These are phyloP conservation scores for Pseudorectes ferrugineus DNA, from an alignment of 2,113 vertebrate genomes.

Conservation along the genomic window DNA sequence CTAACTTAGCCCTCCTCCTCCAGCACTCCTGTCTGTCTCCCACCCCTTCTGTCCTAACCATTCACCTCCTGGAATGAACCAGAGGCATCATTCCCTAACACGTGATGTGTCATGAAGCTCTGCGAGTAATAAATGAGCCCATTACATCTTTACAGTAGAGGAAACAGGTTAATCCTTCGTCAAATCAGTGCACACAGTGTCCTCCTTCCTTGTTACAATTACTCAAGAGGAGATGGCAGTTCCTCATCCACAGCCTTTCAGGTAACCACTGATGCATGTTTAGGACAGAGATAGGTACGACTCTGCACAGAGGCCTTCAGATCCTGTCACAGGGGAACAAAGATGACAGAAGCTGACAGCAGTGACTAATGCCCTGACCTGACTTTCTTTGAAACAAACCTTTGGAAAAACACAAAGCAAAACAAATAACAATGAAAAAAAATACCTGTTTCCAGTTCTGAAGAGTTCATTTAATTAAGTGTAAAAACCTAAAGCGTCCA, in stretches of 20 bases:
- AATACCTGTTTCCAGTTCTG: background rate
- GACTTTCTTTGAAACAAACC: background rate
- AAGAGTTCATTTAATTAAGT: background rate
- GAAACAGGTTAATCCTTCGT: conserved; percentile 66
- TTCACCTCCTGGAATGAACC: background rate
- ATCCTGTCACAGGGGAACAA: background rate
- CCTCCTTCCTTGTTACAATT: conserved; percentile 66
- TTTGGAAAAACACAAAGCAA: background rate
- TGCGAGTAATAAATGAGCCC: conserved; percentile 65
- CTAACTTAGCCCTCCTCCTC: background rate
- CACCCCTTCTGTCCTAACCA: background rate
- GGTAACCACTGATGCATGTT: conserved; percentile 51
- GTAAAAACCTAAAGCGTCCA: background rate
- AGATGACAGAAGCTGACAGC: conserved; percentile 8
- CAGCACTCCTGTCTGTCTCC: background rate
- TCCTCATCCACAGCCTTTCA: conserved; percentile 59
- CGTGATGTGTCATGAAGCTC: background rate
- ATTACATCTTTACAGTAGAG: conserved; percentile 54
- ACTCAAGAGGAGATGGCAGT: conserved; percentile 42
- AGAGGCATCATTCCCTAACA: background rate
- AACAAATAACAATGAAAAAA: background rate
- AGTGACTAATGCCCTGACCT: background rate
- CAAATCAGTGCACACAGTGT: conserved; percentile 30
- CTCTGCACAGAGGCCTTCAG: background rate
- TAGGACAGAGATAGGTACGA: background rate